A percentile compares a stretch with the other conserved stretches of the same genome.
Evolutionary conservation across 2,888 invertebrate species (phyloP).

Genomic region (Mechanitis mazaeus): DNA sequence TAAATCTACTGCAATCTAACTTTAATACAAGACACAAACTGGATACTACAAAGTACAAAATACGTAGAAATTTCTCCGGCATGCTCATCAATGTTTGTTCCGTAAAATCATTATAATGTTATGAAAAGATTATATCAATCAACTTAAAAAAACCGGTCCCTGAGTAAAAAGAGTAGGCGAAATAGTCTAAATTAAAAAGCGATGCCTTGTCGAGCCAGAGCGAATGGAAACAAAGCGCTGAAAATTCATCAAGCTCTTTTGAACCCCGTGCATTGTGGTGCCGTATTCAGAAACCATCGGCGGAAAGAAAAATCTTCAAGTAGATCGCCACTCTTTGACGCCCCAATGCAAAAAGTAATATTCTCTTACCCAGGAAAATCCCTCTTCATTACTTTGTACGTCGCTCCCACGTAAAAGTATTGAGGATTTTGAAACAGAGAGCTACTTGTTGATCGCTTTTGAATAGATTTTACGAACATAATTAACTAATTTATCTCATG

Average conservation of each 20-base stretch:
- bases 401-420: slow-evolving; percentile 50
- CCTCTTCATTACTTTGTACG: slow-evolving; percentile 64
- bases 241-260: slow-evolving; percentile 75
- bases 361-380: slow-evolving; percentile 52
- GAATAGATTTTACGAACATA: slow-evolving; percentile 56
- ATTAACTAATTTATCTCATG: slow-evolving; percentile 48
- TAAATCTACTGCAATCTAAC: slow-evolving; percentile 28
- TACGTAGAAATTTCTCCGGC: slow-evolving; percentile 23
- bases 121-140: slow-evolving; percentile 34
- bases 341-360: slow-evolving; percentile 59
- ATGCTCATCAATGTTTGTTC: slow-evolving; percentile 27
- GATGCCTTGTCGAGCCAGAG: slow-evolving; percentile 70
- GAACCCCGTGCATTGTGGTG: slow-evolving; percentile 67
- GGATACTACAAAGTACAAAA: slow-evolving; percentile 29
- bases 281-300: slow-evolving; percentile 62
- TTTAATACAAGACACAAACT: slow-evolving; percentile 25
- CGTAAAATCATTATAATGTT: slow-evolving; percentile 30
- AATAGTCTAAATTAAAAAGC: slow-evolving; percentile 75
- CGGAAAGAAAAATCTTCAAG: slow-evolving; percentile 66
- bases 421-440: slow-evolving; percentile 49
- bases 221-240: slow-evolving; percentile 71
- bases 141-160: slow-evolving; percentile 43
- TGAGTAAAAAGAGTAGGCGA: slow-evolving; percentile 63
- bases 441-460: slow-evolving; percentile 65
- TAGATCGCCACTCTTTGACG: slow-evolving; percentile 71